Conservation (phyloP, 2,113 vertebrate genomes). For the Holacanthus passer region DNA sequence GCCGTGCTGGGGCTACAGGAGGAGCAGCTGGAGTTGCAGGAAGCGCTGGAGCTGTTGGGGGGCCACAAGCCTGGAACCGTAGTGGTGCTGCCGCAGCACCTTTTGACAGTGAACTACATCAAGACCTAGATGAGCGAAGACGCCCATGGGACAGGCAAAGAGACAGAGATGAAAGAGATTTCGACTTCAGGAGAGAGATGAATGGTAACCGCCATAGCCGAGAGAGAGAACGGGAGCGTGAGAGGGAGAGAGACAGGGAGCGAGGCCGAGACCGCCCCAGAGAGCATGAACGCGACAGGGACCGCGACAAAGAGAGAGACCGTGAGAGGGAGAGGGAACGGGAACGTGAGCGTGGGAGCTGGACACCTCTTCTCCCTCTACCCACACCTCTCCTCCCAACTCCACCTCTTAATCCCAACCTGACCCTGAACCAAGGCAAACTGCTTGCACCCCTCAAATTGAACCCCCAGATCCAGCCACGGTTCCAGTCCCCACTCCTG, state of each 20-base stretch:
- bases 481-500: conserved; percentile 75
- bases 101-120: conserved; percentile 91
- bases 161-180: conserved; percentile 95
- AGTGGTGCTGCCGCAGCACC: conserved; percentile 65
- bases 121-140: conserved; percentile 97
- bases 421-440: conserved; percentile 76
- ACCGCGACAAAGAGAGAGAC: conserved; percentile 75
- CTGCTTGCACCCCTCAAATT: conserved; percentile 74
- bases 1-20: conserved; percentile 83
- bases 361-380: conserved; percentile 79
- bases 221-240: conserved; percentile 85
- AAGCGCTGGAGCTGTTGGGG: conserved; percentile 55
- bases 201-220: conserved; percentile 93
- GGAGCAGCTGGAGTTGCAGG: conserved; percentile 73
- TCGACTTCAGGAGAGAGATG: conserved; percentile 95
- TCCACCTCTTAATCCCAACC: conserved; percentile 76
- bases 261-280: conserved; percentile 74
- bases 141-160: conserved; percentile 97
- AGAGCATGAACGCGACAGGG: conserved; percentile 81
- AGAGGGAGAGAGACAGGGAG: conserved; percentile 65
- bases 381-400: conserved; percentile 81
- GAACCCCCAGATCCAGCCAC: conserved; percentile 63
- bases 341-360: conserved; percentile 76
- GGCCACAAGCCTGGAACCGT: conserved; percentile 89
- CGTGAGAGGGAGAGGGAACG: conserved; percentile 75